phyloP scores from a whole-genome alignment of 2,113 vertebrate genomes.

The Gnathonemus echidnorhynchus region DNA sequence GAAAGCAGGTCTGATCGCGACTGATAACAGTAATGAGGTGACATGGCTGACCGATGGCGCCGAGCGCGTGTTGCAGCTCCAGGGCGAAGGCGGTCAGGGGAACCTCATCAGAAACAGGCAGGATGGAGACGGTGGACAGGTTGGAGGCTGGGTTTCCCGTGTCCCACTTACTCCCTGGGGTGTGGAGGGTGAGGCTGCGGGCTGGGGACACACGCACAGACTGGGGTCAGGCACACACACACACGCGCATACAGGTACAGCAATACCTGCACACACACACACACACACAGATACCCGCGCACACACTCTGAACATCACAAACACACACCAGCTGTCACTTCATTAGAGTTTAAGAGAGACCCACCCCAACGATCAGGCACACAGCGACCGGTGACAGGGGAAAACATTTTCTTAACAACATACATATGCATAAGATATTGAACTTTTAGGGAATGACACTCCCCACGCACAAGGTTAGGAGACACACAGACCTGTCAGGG shows the following conservation, averaged over 20 bases:
- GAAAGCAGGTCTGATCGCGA: neutral
- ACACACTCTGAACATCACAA: neutral
- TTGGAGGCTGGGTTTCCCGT: conserved; percentile 76
- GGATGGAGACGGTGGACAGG: conserved; percentile 79
- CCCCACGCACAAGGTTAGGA: neutral
- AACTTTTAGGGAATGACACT: neutral
- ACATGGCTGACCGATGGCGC: conserved; percentile 66
- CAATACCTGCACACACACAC: neutral
- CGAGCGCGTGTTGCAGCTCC: conserved; percentile 85
- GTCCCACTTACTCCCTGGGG: conserved; percentile 78
- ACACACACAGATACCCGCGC: neutral
- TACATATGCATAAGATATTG: neutral
- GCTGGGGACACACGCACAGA: conserved; percentile 47
- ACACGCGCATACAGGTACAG: neutral
- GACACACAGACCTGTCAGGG: conserved; percentile 64
- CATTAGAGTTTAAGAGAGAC: neutral
- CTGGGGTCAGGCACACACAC: neutral
- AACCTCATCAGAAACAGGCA: conserved; percentile 86
- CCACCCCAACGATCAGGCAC: neutral
- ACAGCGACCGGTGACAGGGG: neutral
- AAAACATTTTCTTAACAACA: neutral
- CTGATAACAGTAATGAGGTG: neutral
- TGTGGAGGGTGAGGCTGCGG: conserved; percentile 64
- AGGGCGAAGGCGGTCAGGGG: conserved; percentile 82
- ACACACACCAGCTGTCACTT: neutral